Percentiles rank a stretch among this genome's conserved stretches.
Conservation (phyloP, 2,888 invertebrate genomes). For the Argyresthia albistria region DNA sequence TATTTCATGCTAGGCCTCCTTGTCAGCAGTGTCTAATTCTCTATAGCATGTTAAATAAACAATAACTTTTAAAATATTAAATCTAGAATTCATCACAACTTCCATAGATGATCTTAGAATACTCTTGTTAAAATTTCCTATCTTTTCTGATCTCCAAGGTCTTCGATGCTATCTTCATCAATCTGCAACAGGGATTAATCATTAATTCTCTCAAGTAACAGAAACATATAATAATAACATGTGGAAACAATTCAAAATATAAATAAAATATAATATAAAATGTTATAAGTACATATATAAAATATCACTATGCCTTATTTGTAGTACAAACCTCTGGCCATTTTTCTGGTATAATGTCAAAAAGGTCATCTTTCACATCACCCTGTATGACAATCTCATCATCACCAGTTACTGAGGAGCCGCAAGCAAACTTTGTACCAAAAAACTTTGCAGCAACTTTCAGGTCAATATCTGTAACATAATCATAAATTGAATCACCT, state of each 20-base stretch:
- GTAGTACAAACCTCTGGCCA: conserved; percentile 87
- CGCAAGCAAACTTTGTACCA: conserved; percentile 98
- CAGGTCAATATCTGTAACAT: conserved; percentile 89
- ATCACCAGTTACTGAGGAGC: conserved; percentile 98
- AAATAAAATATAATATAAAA: too few relatives aligned
- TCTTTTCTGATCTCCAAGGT: conserved; percentile 93
- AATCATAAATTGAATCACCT: conserved; percentile 7
- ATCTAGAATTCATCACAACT: conserved; percentile 1
- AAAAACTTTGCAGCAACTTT: conserved; percentile 99
- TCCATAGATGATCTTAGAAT: background rate
- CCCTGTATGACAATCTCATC: conserved; percentile 99
- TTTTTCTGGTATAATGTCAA: conserved; percentile 98
- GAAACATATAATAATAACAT: too few relatives aligned
- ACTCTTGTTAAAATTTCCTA: conserved; percentile 48
- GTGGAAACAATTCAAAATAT: too few relatives aligned
- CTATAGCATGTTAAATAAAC: background rate
- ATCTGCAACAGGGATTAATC: conserved; percentile 68
- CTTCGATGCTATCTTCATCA: conserved; percentile 93
- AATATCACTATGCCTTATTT: background rate
- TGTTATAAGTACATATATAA: too few relatives aligned
- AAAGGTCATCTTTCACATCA: conserved; percentile 98
- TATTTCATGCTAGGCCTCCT: background rate
- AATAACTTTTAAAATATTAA: background rate
- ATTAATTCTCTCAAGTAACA: too few relatives aligned
- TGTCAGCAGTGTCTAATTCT: background rate